Conservation (phyloP, 2,113 vertebrate species). For the Diadophis punctatus region DNA sequence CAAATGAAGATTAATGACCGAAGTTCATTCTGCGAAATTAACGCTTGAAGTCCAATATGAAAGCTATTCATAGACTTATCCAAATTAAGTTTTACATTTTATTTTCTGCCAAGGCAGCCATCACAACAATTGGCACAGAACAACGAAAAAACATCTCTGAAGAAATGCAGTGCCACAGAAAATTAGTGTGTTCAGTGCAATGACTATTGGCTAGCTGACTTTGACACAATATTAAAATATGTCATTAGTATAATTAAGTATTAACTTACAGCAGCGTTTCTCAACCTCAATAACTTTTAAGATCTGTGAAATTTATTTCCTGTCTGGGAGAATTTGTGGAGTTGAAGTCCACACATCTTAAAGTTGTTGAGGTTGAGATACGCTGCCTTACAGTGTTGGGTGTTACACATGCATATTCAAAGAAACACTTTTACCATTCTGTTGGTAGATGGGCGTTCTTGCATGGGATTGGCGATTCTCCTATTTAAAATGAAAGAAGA, state of each 20-base stretch:
- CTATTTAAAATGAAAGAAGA: slow-evolving; percentile 52
- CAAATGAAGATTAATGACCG: not conserved
- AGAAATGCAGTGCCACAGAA: not conserved
- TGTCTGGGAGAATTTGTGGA: not conserved
- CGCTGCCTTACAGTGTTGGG: not conserved
- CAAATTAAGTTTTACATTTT: not conserved
- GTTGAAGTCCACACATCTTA: not conserved
- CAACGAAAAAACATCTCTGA: not conserved
- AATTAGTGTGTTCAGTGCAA: not conserved
- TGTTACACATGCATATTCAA: not conserved
- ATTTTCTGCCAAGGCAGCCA: not conserved
- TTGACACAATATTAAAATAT: not conserved
- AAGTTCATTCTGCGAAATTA: not conserved
- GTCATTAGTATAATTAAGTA: not conserved
- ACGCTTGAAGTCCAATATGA: not conserved
- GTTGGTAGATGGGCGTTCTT: slow-evolving; percentile 87
- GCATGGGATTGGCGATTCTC: slow-evolving; percentile 74
- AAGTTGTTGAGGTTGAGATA: not conserved
- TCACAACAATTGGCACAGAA: not conserved
- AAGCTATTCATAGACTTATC: not conserved
- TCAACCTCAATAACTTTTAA: not conserved
- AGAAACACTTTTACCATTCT: slow-evolving; percentile 79
- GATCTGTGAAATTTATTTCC: not conserved
- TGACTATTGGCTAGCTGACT: not conserved
- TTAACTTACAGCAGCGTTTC: not conserved